Conservation (phyloP, 1,140 invertebrate genomes). For the Steinernema khuongi region DNA sequence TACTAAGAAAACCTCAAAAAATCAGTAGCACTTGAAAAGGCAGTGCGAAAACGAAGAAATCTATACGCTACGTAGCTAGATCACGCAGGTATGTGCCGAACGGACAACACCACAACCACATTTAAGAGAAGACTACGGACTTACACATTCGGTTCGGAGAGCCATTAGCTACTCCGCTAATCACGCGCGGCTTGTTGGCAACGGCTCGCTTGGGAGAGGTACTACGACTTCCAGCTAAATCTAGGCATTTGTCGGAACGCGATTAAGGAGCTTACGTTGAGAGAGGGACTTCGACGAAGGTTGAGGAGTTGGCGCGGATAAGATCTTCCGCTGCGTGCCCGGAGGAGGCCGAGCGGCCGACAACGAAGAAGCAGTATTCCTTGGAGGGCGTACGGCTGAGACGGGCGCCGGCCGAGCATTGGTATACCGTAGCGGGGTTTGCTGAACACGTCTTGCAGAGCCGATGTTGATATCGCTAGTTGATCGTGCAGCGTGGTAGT, state of each 20-base stretch:
- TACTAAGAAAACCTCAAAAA: background rate
- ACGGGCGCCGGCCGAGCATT: constrained; percentile 25
- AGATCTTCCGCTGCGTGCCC: constrained; percentile 24
- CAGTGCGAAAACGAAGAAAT: background rate
- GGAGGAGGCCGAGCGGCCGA: too few relatives aligned
- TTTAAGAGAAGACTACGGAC: background rate
- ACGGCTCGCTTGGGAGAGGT: constrained; percentile 33
- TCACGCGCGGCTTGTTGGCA: background rate
- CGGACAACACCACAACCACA: background rate
- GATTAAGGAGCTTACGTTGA: background rate
- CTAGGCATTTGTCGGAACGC: background rate
- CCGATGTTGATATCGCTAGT: constrained; percentile 81
- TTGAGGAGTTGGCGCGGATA: background rate
- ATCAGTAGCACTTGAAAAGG: background rate
- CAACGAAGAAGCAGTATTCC: constrained; percentile 29
- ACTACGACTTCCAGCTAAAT: constrained; percentile 37
- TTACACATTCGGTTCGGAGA: background rate
- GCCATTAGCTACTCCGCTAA: background rate
- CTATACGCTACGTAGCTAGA: background rate
- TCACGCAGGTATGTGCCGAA: background rate
- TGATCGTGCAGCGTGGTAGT: constrained; percentile 67
- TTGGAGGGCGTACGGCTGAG: constrained; percentile 35
- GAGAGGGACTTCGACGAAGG: background rate
- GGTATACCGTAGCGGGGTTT: constrained; percentile 13
- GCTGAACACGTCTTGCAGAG: constrained; percentile 59